Conservation (phyloP, 2,113 vertebrate genomes). For the Microtus richardsoni region DNA sequence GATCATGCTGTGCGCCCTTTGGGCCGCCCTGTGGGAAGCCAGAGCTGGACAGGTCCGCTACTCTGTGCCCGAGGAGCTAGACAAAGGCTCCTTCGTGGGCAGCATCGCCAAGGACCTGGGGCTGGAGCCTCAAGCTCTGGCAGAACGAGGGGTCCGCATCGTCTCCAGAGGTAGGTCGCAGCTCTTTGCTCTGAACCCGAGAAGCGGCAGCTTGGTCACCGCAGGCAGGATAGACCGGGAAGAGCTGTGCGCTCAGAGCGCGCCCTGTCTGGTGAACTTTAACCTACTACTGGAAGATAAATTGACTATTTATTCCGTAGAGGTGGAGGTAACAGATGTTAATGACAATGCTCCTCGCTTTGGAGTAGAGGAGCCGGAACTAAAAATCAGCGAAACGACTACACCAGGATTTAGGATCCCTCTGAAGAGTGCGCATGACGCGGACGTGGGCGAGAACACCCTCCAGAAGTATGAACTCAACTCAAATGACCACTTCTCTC, state of each 20-base stretch:
- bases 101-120: constrained; percentile 87
- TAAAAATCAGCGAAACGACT: constrained; percentile 84
- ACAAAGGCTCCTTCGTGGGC: constrained; percentile 85
- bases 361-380: constrained; percentile 79
- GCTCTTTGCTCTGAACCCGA: constrained; percentile 75
- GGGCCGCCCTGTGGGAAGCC: constrained; percentile 34
- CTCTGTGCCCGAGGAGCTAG: constrained; percentile 87
- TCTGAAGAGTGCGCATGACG: constrained; percentile 83
- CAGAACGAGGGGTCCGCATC: constrained; percentile 86
- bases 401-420: constrained; percentile 79
- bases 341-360: constrained; percentile 87
- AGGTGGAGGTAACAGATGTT: constrained; percentile 81
- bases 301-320: constrained; percentile 78
- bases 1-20: constrained; percentile 57
- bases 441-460: constrained; percentile 86
- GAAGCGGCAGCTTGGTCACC: constrained; percentile 75
- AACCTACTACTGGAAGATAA: constrained; percentile 81
- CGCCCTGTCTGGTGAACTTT: constrained; percentile 70
- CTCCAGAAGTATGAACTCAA: constrained; percentile 85
- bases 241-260: constrained; percentile 74
- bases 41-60: constrained; percentile 86
- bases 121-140: constrained; percentile 81
- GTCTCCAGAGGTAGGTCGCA: constrained; percentile 78
- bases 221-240: constrained; percentile 81
- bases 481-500: constrained; percentile 85